Conservation (phyloP, 2,888 invertebrate species). For the Leucoma salicis region DNA sequence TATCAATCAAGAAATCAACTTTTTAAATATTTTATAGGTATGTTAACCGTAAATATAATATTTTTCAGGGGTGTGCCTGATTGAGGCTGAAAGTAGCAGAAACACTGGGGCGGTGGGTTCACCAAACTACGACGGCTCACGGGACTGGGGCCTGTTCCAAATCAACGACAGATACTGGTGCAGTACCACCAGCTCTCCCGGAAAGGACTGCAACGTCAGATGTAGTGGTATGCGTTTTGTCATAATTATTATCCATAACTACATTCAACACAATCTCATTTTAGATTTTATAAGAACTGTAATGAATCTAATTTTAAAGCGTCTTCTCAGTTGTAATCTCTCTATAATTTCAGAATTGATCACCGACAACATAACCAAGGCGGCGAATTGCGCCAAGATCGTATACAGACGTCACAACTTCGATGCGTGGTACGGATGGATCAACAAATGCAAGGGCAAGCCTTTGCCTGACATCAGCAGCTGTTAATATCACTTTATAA, state of each 20-base stretch:
- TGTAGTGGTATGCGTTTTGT: constrained; percentile 39
- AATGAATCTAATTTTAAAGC: background rate
- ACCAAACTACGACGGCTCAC: constrained; percentile 68
- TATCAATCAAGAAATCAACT: too few species aligned
- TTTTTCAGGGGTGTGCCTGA: constrained; percentile 69
- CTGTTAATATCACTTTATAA: constrained; percentile 25
- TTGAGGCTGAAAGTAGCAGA: constrained; percentile 69
- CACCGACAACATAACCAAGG: constrained; percentile 53
- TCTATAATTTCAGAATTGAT: constrained; percentile 2
- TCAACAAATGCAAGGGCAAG: constrained; percentile 41
- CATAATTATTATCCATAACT: background rate
- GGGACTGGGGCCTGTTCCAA: constrained; percentile 74
- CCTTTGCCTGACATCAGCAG: constrained; percentile 47
- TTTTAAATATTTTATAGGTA: too few species aligned
- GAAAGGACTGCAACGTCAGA: constrained; percentile 61
- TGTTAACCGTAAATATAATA: too few species aligned
- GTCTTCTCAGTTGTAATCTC: background rate
- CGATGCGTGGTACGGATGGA: constrained; percentile 57
- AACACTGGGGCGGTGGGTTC: constrained; percentile 63
- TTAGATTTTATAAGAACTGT: background rate
- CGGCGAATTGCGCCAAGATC: constrained; percentile 55
- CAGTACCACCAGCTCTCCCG: constrained; percentile 41
- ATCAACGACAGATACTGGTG: constrained; percentile 70
- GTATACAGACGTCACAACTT: constrained; percentile 49
- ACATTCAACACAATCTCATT: background rate